Evolutionary conservation across 2,888 invertebrate species (phyloP), one percentile per base, ranked within the genome.

Genomic region (Xylota sylvarum): DNA sequence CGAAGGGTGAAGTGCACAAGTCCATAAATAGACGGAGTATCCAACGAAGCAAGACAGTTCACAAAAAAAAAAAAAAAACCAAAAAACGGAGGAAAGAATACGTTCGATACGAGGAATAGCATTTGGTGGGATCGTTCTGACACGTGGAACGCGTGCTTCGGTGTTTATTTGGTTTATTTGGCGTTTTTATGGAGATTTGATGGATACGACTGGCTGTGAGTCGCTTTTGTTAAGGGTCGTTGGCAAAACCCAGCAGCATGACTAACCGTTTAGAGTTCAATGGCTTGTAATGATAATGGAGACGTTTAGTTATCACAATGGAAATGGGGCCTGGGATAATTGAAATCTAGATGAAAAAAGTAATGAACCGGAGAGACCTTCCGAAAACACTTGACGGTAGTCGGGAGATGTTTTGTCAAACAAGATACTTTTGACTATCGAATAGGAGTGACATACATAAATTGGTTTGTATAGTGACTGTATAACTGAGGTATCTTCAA

Each of bases 21-120:
- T 82, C 77, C 86, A 82, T 82, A 86, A 86, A 86, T 86, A 86
- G 82, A 77, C 62, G 81, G 64, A 62, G 70, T 62, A 78, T 69
- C 46, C 86, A 73, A 37, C 82, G 55, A 73, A 81, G 77, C 82
- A 58, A 70, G 72, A 80, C 74, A 32, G 65, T 58, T 76, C 73
- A 40, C 32, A 48, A 69, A 23, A 64, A 55, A 23, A 56, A 17
- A 56, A 69, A 50, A 60, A 23, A 23, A 23, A 23, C 23, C 23
- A 3, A 23, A 23, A 23, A 23, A 23, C 1, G 23, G n/a, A n/a
- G n/a, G n/a, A n/a, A n/a, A n/a, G n/a, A n/a, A 70, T 40, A 27
- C 43, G 7, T 48, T 58, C 14, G 14, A 10, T 35, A 60, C 72
- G 70, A 55, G 70, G 76, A 77, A 77, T 56, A 67, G 55, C 72